These are phyloP conservation scores for Rhynchophorus ferrugineus DNA, from an alignment of 1,140 invertebrate species.

Conservation along the genomic window DNA sequence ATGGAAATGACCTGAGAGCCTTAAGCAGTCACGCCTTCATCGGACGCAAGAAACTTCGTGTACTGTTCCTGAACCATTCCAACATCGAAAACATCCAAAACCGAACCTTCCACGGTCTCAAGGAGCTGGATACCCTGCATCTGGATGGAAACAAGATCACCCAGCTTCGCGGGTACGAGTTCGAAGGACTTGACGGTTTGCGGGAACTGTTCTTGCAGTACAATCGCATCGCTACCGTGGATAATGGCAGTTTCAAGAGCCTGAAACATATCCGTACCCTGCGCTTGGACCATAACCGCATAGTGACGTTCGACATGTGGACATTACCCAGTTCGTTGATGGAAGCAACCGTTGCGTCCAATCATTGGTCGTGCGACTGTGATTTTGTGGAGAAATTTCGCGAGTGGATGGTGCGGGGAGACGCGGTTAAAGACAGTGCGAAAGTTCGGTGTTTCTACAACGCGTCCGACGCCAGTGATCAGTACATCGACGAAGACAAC, in stretches of 20 bases:
- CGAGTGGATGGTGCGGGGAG: conserved; percentile 63
- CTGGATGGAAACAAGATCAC: conserved; percentile 48
- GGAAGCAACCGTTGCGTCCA: conserved; percentile 63
- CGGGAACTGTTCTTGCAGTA: conserved; percentile 57
- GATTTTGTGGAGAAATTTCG: conserved; percentile 70
- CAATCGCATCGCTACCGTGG: conserved; percentile 63
- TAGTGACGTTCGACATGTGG: conserved; percentile 70
- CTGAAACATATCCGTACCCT: conserved; percentile 63
- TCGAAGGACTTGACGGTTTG: conserved; percentile 55
- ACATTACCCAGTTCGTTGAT: conserved; percentile 58
- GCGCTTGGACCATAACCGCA: conserved; percentile 67
- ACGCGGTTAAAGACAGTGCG: conserved; percentile 55
- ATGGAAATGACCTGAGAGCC: conserved; percentile 75
- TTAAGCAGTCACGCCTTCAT: conserved; percentile 83
- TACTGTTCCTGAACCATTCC: conserved; percentile 77
- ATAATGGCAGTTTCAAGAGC: conserved; percentile 69
- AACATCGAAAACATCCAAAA: conserved; percentile 82
- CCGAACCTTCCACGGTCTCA: conserved; percentile 81
- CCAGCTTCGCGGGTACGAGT: conserved; percentile 71
- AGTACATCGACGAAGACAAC: conserved; percentile 47
- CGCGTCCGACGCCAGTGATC: conserved; percentile 50
- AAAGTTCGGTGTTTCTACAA: conserved; percentile 57
- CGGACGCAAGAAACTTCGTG: conserved; percentile 75
- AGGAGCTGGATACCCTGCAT: conserved; percentile 72
- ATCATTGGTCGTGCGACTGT: conserved; percentile 86